Conservation (phyloP, 1,140 invertebrate genomes). For the Hycleus phaleratus region DNA sequence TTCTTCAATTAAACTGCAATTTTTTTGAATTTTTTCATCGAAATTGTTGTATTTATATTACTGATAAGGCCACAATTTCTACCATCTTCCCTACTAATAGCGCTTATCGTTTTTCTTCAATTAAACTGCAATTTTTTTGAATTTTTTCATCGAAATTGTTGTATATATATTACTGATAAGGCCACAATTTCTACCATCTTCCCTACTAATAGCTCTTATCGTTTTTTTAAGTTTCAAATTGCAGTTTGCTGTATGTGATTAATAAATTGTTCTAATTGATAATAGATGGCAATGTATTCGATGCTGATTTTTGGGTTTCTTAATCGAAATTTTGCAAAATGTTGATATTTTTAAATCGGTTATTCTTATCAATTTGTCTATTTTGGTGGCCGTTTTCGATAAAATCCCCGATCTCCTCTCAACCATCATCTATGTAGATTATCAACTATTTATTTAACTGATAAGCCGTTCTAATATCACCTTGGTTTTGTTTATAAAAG, state of each 20-base stretch:
- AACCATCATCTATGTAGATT: slow-evolving; percentile 79
- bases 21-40: slow-evolving; percentile 64
- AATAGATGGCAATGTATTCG: no score
- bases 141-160: slow-evolving; percentile 64
- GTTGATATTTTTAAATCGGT: no score
- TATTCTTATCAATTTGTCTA: slow-evolving; percentile 69
- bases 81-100: slow-evolving; percentile 76
- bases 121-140: slow-evolving; percentile 62
- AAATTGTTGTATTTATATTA: no score
- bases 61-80: slow-evolving; percentile 72
- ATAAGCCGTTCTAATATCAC: slow-evolving; percentile 57
- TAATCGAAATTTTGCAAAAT: no score
- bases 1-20: no score
- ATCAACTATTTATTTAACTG: slow-evolving; percentile 63
- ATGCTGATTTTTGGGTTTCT: no score
- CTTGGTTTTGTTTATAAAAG: slow-evolving; percentile 74
- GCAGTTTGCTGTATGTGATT: no score
- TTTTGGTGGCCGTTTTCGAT: slow-evolving; percentile 73
- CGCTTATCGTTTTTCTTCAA: slow-evolving; percentile 75
- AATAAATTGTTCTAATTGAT: no score
- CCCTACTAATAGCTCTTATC: neutral
- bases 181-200: slow-evolving; percentile 73
- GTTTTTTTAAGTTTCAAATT: no score
- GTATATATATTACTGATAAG: slow-evolving; percentile 72
- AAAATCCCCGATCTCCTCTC: slow-evolving; percentile 87